phyloP scores from a whole-genome alignment of 2,888 invertebrate species.

The Troides oblongomaculatus region DNA sequence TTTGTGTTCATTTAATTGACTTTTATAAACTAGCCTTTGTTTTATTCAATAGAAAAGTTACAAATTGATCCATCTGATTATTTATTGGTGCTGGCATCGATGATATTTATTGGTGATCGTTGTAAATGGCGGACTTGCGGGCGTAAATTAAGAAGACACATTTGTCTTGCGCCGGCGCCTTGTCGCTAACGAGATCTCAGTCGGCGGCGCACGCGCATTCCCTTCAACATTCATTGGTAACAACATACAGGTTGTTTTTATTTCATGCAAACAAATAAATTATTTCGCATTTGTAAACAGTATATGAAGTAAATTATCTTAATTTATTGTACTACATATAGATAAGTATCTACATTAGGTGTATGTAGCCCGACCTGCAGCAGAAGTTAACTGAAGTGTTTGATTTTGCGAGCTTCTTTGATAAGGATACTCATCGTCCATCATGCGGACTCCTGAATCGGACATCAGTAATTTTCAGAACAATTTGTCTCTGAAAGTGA shows the following conservation, averaged over 20 bases:
- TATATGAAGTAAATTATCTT: too few relatives aligned
- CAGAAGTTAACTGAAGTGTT: too few relatives aligned
- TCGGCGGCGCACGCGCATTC: slow-evolving; percentile 42
- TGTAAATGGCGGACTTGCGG: slow-evolving; percentile 34
- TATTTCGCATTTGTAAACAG: background rate
- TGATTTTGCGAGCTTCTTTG: too few relatives aligned
- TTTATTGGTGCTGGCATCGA: slow-evolving; percentile 13
- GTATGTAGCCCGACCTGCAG: too few relatives aligned
- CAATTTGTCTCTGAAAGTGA: too few relatives aligned
- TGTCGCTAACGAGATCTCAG: slow-evolving; percentile 47
- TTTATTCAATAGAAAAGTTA: background rate
- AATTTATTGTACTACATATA: too few relatives aligned
- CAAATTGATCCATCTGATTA: background rate
- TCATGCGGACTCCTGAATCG: too few relatives aligned
- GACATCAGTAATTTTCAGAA: too few relatives aligned
- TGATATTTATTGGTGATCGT: slow-evolving; percentile 28
- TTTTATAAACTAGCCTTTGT: too few relatives aligned
- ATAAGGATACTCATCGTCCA: too few relatives aligned
- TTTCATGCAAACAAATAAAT: slow-evolving; percentile 6
- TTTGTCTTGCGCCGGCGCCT: slow-evolving; percentile 55
- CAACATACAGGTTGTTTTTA: slow-evolving; percentile 31
- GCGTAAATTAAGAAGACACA: slow-evolving; percentile 53
- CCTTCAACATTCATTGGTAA: slow-evolving; percentile 4
- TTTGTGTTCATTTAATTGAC: too few relatives aligned
- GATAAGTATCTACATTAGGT: too few relatives aligned